Conservation (phyloP, 2,113 vertebrate genomes). For the Hyaena hyaena region DNA sequence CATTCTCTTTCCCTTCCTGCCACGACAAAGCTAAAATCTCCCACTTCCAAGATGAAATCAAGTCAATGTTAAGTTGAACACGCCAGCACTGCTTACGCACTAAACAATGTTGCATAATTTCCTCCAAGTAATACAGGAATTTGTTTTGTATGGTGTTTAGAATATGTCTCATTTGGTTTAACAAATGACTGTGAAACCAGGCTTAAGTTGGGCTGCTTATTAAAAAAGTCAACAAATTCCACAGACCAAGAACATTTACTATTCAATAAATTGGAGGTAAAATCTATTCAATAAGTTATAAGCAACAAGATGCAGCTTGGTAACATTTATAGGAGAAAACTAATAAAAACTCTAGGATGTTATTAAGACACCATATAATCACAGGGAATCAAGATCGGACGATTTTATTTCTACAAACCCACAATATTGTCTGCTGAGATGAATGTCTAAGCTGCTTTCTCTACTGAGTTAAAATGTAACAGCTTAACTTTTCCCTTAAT, state of each 20-base stretch:
- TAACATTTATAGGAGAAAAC: background rate
- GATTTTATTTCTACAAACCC: conserved; percentile 21
- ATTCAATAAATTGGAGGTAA: background rate
- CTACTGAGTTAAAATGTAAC: background rate
- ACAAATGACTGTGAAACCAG: background rate
- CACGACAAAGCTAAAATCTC: background rate
- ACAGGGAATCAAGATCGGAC: background rate
- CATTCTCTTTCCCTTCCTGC: background rate
- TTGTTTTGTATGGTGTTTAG: background rate
- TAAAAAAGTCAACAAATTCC: conserved; percentile 8
- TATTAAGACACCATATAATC: conserved; percentile 3
- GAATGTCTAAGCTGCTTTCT: background rate
- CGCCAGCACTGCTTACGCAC: background rate
- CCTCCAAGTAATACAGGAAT: background rate
- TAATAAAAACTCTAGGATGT: background rate
- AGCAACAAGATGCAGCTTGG: background rate
- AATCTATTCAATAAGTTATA: background rate
- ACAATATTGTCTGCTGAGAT: background rate
- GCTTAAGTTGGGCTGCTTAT: background rate
- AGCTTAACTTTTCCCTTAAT: conserved; percentile 26
- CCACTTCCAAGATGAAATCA: background rate
- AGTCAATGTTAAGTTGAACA: background rate
- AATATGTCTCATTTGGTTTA: background rate
- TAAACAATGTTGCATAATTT: background rate
- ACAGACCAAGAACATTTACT: background rate